Percentiles rank a stretch among this genome's conserved stretches.
These are phyloP conservation scores for Mechanitis mazaeus DNA, from an alignment of 2,888 invertebrate species.

Conservation along the genomic window DNA sequence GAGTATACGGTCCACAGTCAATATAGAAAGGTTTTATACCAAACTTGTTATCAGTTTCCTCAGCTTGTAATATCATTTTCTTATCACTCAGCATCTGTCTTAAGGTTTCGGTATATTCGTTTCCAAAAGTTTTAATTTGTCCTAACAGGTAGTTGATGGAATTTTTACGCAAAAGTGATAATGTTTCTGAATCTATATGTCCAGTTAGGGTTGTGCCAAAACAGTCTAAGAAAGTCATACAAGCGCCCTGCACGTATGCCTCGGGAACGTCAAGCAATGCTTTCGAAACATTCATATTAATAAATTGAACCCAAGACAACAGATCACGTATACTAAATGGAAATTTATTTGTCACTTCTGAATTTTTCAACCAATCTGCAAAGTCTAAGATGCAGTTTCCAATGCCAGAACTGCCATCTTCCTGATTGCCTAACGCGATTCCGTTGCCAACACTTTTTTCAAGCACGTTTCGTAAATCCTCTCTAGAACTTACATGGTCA, in stretches of 20 bases:
- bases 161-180: constrained; percentile 60
- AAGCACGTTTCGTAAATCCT: constrained; percentile 88
- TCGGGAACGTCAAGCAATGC: constrained; percentile 70
- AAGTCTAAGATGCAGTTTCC: constrained; percentile 87
- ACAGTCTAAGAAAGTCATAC: constrained; percentile 93
- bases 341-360: constrained; percentile 85
- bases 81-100: constrained; percentile 51
- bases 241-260: constrained; percentile 93
- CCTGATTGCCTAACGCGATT: constrained; percentile 72
- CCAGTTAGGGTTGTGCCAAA: constrained; percentile 90
- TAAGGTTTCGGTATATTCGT: constrained; percentile 50
- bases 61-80: constrained; percentile 52
- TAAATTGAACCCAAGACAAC: constrained; percentile 93
- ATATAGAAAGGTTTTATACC: constrained; percentile 89
- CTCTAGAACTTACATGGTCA: constrained; percentile 81
- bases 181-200: constrained; percentile 77
- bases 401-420: constrained; percentile 75
- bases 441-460: constrained; percentile 83
- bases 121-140: constrained; percentile 67
- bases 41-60: constrained; percentile 67
- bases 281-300: constrained; percentile 79
- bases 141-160: constrained; percentile 76
- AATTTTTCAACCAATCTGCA: constrained; percentile 83
- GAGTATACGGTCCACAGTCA: constrained; percentile 61
- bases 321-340: constrained; percentile 94